Base-by-base conservation (phyloP, 2,888 invertebrate genomes). In the Imbricaverruca yamaguchii region DNA sequence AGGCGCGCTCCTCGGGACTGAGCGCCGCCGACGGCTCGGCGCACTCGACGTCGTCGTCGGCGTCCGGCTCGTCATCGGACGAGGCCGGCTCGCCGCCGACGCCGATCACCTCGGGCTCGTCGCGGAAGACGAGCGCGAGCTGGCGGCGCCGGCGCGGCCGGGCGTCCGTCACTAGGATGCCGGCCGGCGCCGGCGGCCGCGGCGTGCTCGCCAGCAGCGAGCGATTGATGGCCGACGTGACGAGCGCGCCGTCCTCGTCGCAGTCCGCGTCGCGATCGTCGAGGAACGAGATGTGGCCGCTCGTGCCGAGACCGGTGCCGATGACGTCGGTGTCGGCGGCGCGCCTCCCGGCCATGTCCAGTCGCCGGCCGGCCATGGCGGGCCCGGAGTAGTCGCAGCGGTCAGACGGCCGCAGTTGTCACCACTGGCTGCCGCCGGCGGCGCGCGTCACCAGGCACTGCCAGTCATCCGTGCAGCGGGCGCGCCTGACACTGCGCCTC, bases 51-150 rank as follows among this genome's bases (percentile, higher is more conserved):
- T 87, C 86, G 82, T 85, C 85, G 83, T 89, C 89, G 3, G 59
- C 59, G 59, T 39, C 69, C 9, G 11, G 12, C 12, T 69, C 69
- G 53, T 74, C 74, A 9, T 74, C 74, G 53, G 53, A 53, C 90
- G 90, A 80, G 89, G 90, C 82, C 90, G 91, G 83, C 91, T 91
- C 81, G 89, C 89, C 82, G 90, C 88, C 85, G 90, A 90, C 81
- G 90, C 89, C 85, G 91, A 90, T 79, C 84, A 84, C 84, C 92
- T 92, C 85, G 94, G 94, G 55, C 95, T 95, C 77, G 95, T 95
- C 86, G 91, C 94, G 81, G 95, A 95, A 86, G 96, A 96, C 53
- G 96, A 91, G 87, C 94, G 92, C 83, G 91, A 90, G 80, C 93
- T 90, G 3, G 81, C n/a, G 80, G 77, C 77, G 65, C 80, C 82